Base-by-base conservation (phyloP, 2,113 vertebrate species). In the Paradisaea rubra region DNA sequence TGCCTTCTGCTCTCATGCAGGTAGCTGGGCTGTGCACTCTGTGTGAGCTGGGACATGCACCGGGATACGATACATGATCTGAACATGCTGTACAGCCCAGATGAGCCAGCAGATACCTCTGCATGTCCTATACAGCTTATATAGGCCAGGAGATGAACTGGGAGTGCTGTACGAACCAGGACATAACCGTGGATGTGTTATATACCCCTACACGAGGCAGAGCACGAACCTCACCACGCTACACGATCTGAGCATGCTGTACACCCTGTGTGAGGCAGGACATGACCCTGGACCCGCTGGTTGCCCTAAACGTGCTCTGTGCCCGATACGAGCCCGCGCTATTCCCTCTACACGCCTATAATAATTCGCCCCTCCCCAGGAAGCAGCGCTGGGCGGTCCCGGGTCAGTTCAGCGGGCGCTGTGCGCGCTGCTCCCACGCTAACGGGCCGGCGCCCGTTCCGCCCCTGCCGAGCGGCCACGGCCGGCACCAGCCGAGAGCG, bases 1-100 rank as follows among this genome's bases (percentile, higher is more conserved):
- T 7, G 6, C 17, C 59, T 17, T 6, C 44, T 72, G 52, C 60
- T 25, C 50, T 27, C 52, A 8, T 3, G 15, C 35, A 61, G 12
- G 25, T 0, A 1, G 22, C 49, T 6, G 59, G 2, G 59, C 21
- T 41, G 42, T 19, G 47, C 25, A 31, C 6, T 33, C 18, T 8
- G 39, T 18, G 18, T 20, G 45, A 61, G 35, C 73, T 12, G 56
- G 20, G 11, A 7, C 19, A 7, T 9, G 50, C 44, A 44, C 25
- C 3, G 2, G 61, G 54, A 47, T 20, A 27, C 3, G 12, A 19
- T 4, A 31, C 11, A 4, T 1, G 31, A 41, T 12, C 3, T 5
- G 17, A 27, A 16, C 8, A 0, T 0, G 21, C 31, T 18, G 1
- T 5, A 16, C 3, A 16, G 15, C 27, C 57, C 3, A 0, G 6